Evolutionary conservation across 2,797 vertebrate genomes (phyloP).

Genomic region (Cheracebus regulus): DNA sequence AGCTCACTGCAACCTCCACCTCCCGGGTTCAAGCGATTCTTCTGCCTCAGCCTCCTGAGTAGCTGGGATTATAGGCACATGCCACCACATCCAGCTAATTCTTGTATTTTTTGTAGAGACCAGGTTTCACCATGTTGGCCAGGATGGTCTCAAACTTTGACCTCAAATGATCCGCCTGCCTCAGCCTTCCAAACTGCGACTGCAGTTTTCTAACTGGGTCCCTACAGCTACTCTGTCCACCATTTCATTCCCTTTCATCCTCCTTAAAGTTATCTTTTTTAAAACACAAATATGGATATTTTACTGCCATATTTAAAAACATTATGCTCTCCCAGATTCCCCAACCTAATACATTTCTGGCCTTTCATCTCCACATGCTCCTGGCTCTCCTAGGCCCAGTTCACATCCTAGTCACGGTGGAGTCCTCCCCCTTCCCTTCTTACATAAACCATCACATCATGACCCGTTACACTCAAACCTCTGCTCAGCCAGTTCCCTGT

Average conservation of each 20-base stretch:
- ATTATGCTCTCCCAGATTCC: background rate
- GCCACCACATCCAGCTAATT: too few species aligned
- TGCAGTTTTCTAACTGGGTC: background rate
- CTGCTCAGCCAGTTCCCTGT: background rate
- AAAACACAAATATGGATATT: background rate
- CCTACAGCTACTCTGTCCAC: background rate
- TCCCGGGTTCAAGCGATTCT: too few species aligned
- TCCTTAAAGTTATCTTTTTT: background rate
- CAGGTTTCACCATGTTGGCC: too few species aligned
- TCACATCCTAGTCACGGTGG: background rate
- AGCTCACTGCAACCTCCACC: too few species aligned
- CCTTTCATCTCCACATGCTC: background rate
- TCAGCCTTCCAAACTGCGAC: too few species aligned
- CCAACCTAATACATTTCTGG: background rate
- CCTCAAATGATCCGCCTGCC: too few species aligned
- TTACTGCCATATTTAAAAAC: background rate
- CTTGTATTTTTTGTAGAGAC: too few species aligned
- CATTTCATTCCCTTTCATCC: background rate
- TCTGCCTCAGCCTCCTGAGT: too few species aligned
- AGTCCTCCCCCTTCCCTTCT: background rate
- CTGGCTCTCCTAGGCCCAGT: rapidly evolving
- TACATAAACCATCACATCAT: background rate
- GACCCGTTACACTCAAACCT: background rate
- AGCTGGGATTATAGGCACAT: too few species aligned
- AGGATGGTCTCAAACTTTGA: too few species aligned